Percentiles rank a stretch among this genome's conserved stretches.
phyloP scores from a whole-genome alignment of 2,113 vertebrate species.

The Zapornia atra region DNA sequence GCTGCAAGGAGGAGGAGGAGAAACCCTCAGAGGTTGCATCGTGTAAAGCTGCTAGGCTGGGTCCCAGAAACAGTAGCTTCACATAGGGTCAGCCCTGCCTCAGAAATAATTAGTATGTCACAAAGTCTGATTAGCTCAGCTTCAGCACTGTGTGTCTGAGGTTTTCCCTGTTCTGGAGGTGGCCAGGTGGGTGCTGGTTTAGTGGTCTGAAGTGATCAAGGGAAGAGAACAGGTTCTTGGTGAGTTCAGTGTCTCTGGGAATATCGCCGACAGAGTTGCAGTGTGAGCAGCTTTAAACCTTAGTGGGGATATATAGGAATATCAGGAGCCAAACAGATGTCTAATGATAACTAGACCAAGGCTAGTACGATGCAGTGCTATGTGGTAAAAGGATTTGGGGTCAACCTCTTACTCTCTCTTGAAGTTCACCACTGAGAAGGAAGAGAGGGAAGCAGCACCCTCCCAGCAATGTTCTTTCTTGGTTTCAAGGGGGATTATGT shows the following conservation, averaged over 20 bases:
- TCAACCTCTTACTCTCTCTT: not conserved
- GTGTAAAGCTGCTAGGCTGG: not conserved
- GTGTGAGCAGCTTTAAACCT: not conserved
- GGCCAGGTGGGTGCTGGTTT: not conserved
- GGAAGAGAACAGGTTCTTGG: not conserved
- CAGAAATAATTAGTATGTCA: slow-evolving; percentile 35
- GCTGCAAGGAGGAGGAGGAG: not conserved
- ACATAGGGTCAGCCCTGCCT: not conserved
- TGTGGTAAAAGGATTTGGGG: not conserved
- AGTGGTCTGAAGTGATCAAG: not conserved
- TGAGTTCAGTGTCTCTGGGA: not conserved
- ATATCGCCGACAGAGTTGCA: not conserved
- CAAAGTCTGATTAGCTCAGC: slow-evolving; percentile 20
- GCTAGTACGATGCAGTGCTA: not conserved
- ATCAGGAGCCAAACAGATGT: not conserved
- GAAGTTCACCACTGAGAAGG: not conserved
- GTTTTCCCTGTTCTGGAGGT: not conserved
- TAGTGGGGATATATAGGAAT: not conserved
- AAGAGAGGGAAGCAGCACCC: not conserved
- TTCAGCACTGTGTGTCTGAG: not conserved
- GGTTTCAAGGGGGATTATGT: not conserved
- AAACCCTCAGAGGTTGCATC: not conserved
- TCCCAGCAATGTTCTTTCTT: not conserved
- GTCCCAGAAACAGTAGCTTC: not conserved
- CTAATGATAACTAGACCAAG: not conserved